phyloP scores from a whole-genome alignment of 2,113 vertebrate species.

The Pomatorhinus ruficollis region DNA sequence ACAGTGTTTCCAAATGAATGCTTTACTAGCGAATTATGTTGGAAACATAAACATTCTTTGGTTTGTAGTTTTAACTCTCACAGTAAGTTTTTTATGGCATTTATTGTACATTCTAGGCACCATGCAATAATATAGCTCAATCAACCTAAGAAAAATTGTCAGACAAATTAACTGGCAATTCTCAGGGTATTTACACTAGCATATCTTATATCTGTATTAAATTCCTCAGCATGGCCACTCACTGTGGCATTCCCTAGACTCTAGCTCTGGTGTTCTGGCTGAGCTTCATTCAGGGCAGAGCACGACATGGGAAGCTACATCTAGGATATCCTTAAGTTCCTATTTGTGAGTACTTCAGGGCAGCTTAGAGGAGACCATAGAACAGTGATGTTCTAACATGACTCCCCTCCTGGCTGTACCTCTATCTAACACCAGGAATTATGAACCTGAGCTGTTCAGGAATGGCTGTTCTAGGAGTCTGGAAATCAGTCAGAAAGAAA shows the following conservation, averaged over 20 bases:
- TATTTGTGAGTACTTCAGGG: neutral
- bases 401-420: neutral
- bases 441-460: neutral
- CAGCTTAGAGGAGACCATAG: neutral
- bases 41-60: neutral
- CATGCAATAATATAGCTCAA: neutral
- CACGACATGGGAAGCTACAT: fast-evolving
- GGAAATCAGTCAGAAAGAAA: neutral
- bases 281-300: neutral
- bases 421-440: neutral
- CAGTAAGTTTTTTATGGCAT: neutral
- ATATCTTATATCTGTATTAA: neutral
- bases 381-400: neutral
- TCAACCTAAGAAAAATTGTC: neutral
- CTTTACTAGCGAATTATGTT: neutral
- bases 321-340: neutral
- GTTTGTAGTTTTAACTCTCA: neutral
- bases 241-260: neutral
- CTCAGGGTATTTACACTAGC: neutral
- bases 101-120: neutral
- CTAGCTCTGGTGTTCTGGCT: neutral
- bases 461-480: neutral
- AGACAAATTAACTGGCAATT: neutral
- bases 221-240: neutral
- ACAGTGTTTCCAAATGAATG: slow-evolving; percentile 32